Percentiles rank a stretch among this genome's conserved stretches.
These are phyloP conservation scores for Sminthurinus signatus DNA, from an alignment of 1,140 invertebrate genomes.

Conservation along the genomic window DNA sequence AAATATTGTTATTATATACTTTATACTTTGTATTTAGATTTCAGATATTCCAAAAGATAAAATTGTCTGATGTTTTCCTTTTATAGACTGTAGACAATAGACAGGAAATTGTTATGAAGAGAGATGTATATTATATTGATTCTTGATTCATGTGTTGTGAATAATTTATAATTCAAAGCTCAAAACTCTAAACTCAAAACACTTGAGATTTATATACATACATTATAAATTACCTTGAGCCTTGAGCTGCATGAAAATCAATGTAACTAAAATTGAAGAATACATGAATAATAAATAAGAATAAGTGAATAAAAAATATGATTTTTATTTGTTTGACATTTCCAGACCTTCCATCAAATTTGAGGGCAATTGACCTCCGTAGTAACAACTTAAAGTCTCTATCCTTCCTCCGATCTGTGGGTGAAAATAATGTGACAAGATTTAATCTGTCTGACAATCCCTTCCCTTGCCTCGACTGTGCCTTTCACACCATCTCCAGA, in stretches of 20 bases:
- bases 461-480: conserved; percentile 32
- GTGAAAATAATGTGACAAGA: conserved; percentile 27
- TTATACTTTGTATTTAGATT: too few relatives aligned
- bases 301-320: not conserved
- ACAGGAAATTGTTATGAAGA: too few relatives aligned
- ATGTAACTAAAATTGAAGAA: not conserved
- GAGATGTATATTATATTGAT: too few relatives aligned
- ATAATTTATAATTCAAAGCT: too few relatives aligned
- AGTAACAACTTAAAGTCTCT: conserved; percentile 19
- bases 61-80: too few relatives aligned
- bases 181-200: too few relatives aligned
- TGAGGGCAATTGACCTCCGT: conserved; percentile 21
- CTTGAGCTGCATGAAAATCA: not conserved
- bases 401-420: conserved; percentile 16
- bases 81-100: too few relatives aligned
- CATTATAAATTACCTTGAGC: too few relatives aligned
- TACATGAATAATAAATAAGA: not conserved
- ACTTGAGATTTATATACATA: too few relatives aligned
- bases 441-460: conserved; percentile 32
- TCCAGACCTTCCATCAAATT: conserved; percentile 20
- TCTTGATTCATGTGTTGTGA: too few relatives aligned
- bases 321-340: conserved; percentile 5
- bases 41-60: conserved; percentile 1
- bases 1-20: too few relatives aligned
- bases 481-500: conserved; percentile 16